Base-by-base conservation (phyloP, 1,140 invertebrate genomes). In the Polypedilum vanderplanki region DNA sequence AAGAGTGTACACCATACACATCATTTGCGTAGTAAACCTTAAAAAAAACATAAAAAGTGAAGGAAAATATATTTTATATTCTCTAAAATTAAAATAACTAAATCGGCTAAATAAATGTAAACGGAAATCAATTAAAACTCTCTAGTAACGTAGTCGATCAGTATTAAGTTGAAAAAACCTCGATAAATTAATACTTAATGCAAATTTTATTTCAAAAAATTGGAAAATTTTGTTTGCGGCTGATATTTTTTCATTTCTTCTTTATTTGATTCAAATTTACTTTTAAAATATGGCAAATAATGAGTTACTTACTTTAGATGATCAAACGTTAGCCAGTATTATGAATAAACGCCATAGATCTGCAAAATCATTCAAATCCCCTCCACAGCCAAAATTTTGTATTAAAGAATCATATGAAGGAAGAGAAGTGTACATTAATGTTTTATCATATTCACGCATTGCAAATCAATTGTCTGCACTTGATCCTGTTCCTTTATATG, bases 381-480 rank as follows among this genome's bases (percentile, higher is more conserved):
- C 89, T 75, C 89, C 89, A 7, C 89, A 90, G 76, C 89, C 89
- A 24, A 88, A 90, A 80, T 90, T 90, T 89, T 90, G 89, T 82
- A 90, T 90, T 77, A 86, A 88, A 78, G 89, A 89, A 77, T 87
- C 84, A 75, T 85, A 89, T 77, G 85, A 86, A 78, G 86, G 84
- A 22, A 84, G 87, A 77, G 85, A 86, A 77, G 78, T 86, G 15
- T 91, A 87, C 76, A 87, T 91, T 76, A 90, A 90, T 80, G 89
- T 91, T 70, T 80, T 91, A 73, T 89, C 89, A 78, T 91, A 89
- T 89, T 88, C 88, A 74, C 88, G 89, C 79, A 88, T 91, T 77
- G 86, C 86, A 10, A 87, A 88, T 82, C 87, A 88, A 9, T 85
- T 86, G 74, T 86, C 85, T 78, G 86, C 87, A 76, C 86, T 85